Evolutionary conservation across 2,888 invertebrate genomes (phyloP).

Genomic region (Hemicrepidius hirtus): DNA sequence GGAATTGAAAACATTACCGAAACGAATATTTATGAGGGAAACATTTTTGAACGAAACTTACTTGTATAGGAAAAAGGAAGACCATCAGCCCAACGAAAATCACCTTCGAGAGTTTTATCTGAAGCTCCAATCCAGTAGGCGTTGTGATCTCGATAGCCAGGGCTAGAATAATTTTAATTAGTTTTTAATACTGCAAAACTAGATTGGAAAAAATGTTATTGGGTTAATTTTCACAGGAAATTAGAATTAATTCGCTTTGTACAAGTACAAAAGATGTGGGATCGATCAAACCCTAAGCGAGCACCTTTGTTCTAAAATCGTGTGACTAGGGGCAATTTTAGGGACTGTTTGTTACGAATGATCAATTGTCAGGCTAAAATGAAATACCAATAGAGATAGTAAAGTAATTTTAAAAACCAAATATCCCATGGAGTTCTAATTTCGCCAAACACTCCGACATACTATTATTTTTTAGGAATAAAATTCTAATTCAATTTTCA

Average conservation of each 20-base stretch:
- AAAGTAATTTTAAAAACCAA: no score
- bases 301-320: conserved; percentile 23
- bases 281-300: conserved; percentile 21
- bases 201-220: no score
- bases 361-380: conserved; percentile 10
- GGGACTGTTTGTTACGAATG: neutral
- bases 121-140: conserved; percentile 90
- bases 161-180: conserved; percentile 71
- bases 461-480: no score
- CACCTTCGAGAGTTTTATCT: conserved; percentile 84
- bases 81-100: conserved; percentile 87
- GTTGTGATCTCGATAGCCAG: conserved; percentile 80
- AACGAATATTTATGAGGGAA: neutral
- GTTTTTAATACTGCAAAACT: conserved; percentile 8
- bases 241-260: conserved; percentile 14
- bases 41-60: conserved; percentile 73
- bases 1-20: neutral
- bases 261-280: neutral
- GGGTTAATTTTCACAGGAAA: conserved; percentile 1
- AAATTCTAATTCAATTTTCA: no score
- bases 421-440: no score
- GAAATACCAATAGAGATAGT: conserved; percentile 3
- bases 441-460: no score
- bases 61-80: conserved; percentile 84
- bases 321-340: conserved; percentile 20